Conservation (phyloP, 2,113 vertebrate genomes). For the Verasper variegatus region DNA sequence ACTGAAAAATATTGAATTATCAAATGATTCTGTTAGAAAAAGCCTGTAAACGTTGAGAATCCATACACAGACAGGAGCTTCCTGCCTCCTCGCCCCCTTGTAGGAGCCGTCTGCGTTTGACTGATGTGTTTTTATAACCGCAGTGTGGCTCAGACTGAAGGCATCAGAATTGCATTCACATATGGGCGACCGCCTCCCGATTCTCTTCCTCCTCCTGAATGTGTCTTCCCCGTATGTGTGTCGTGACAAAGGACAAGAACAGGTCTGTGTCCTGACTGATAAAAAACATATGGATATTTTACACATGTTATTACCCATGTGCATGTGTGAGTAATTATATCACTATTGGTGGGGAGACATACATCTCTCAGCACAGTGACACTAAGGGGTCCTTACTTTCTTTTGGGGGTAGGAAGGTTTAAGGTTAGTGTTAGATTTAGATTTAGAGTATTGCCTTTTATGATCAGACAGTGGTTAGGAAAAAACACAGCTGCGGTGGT, state of each 20-base stretch:
- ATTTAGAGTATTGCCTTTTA: background rate
- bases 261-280: conserved; percentile 21
- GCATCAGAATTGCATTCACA: conserved; percentile 48
- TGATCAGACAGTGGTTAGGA: background rate
- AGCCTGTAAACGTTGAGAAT: conserved; percentile 1
- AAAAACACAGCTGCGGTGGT: no score
- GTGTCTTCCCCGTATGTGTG: background rate
- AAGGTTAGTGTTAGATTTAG: background rate
- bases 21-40: background rate
- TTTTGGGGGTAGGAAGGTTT: background rate
- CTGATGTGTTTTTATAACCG: conserved; percentile 58
- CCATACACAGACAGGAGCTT: conserved; percentile 43
- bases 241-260: conserved; percentile 15
- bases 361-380: background rate
- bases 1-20: conserved; percentile 20
- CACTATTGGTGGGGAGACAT: background rate
- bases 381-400: background rate
- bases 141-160: conserved; percentile 41
- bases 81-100: conserved; percentile 44
- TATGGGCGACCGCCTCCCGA: conserved; percentile 14
- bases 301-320: background rate
- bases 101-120: conserved; percentile 48
- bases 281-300: conserved; percentile 14
- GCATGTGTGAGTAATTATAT: conserved; percentile 6
- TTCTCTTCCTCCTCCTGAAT: background rate